Conservation (phyloP, 1,140 invertebrate genomes). For the Scylla paramamosain region DNA sequence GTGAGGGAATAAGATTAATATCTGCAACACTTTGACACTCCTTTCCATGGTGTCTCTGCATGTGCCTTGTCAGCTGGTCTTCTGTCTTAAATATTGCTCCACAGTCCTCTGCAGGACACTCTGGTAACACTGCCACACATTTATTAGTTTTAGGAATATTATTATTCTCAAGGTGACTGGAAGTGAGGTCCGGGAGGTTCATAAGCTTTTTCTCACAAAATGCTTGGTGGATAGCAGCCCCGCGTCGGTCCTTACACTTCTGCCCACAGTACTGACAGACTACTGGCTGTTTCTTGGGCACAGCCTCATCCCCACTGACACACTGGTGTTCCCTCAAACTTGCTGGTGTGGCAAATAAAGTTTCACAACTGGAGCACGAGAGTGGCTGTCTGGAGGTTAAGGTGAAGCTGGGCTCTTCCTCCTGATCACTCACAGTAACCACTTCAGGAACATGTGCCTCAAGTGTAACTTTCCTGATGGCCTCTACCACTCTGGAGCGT, state of each 20-base stretch:
- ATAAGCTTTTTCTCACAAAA: conserved; percentile 59
- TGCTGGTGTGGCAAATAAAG: conserved; percentile 57
- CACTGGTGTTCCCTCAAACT: conserved; percentile 58
- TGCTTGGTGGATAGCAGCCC: conserved; percentile 63
- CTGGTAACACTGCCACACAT: conserved; percentile 15
- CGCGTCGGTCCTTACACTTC: conserved; percentile 61
- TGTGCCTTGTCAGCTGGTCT: conserved; percentile 46
- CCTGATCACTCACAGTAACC: background rate
- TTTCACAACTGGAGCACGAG: conserved; percentile 44
- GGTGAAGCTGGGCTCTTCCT: background rate
- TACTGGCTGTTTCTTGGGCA: conserved; percentile 53
- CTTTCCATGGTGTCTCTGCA: conserved; percentile 58
- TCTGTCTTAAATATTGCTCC: conserved; percentile 69
- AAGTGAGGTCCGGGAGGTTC: background rate
- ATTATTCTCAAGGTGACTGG: background rate
- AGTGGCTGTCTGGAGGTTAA: conserved; percentile 40
- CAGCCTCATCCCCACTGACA: background rate
- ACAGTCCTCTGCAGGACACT: conserved; percentile 66
- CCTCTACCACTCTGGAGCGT: conserved; percentile 53
- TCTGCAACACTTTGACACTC: conserved; percentile 24
- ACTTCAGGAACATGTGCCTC: conserved; percentile 38
- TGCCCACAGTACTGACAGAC: conserved; percentile 66
- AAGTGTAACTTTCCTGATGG: conserved; percentile 42
- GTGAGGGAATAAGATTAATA: background rate
- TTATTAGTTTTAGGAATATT: background rate